Conservation (phyloP, 2,797 vertebrate species). For the Sebastes steindachneri region DNA sequence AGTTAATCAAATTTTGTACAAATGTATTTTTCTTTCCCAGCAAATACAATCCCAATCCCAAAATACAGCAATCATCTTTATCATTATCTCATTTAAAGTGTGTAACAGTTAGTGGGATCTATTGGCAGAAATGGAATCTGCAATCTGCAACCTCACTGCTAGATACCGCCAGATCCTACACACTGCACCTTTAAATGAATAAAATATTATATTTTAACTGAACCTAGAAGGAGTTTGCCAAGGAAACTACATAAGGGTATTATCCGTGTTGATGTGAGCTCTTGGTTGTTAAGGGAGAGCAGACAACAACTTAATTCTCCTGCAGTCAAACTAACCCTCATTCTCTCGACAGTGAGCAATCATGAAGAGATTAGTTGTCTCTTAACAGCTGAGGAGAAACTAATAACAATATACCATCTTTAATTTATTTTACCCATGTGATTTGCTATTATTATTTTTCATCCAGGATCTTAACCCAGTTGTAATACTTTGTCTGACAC, state of each 20-base stretch:
- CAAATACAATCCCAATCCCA: neutral
- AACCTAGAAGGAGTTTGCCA: neutral
- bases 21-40: neutral
- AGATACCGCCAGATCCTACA: too few species aligned
- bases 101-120: too few species aligned
- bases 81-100: too few species aligned
- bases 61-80: neutral
- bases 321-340: slow-evolving; percentile 16
- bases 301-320: slow-evolving; percentile 38
- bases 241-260: neutral
- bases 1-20: neutral
- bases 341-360: slow-evolving; percentile 3
- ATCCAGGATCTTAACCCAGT: slow-evolving; percentile 6
- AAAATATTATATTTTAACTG: neutral
- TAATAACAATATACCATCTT: slow-evolving; percentile 12
- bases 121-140: too few species aligned
- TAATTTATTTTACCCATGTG: slow-evolving; percentile 11
- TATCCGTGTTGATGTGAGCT: slow-evolving; percentile 7
- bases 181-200: neutral
- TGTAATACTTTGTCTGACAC: slow-evolving; percentile 13
- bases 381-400: slow-evolving; percentile 11
- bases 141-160: too few species aligned
- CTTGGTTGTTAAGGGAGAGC: slow-evolving; percentile 17
- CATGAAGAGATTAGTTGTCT: slow-evolving; percentile 7
- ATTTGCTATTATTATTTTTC: slow-evolving; percentile 15